phyloP scores from a whole-genome alignment of 2,113 vertebrate species.

The Podilymbus podiceps region DNA sequence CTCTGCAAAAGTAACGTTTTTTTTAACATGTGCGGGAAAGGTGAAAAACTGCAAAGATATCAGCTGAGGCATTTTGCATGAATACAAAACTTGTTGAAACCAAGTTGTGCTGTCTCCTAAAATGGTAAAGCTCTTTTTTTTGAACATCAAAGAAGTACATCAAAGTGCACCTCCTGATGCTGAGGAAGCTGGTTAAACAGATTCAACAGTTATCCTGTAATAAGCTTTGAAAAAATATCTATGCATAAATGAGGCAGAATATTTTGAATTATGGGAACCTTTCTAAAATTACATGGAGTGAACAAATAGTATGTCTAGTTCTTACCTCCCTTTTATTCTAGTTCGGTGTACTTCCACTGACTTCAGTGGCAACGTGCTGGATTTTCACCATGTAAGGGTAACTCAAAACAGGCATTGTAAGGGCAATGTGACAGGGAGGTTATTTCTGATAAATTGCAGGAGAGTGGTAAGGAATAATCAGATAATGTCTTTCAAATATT shows the following conservation, averaged over 20 bases:
- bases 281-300: background rate
- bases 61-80: background rate
- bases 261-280: background rate
- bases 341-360: background rate
- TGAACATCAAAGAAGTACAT: conserved; percentile 45
- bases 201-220: conserved; percentile 46
- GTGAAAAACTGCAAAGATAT: background rate
- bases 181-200: conserved; percentile 25
- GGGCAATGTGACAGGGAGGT: background rate
- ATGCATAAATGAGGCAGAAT: conserved; percentile 16
- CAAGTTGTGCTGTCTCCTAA: background rate
- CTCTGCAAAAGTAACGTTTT: background rate
- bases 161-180: conserved; percentile 5
- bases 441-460: background rate
- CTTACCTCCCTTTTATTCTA: background rate
- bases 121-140: conserved; percentile 8
- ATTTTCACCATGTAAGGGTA: background rate
- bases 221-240: conserved; percentile 25
- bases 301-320: background rate
- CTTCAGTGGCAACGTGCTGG: background rate
- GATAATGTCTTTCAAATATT: conserved; percentile 1
- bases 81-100: conserved; percentile 20
- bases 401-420: background rate
- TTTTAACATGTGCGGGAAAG: background rate
- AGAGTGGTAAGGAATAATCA: background rate